Percentiles rank a stretch among this genome's conserved stretches.
Evolutionary conservation across 2,797 vertebrate species (phyloP).

Genomic region (Anguilla pacifica): DNA sequence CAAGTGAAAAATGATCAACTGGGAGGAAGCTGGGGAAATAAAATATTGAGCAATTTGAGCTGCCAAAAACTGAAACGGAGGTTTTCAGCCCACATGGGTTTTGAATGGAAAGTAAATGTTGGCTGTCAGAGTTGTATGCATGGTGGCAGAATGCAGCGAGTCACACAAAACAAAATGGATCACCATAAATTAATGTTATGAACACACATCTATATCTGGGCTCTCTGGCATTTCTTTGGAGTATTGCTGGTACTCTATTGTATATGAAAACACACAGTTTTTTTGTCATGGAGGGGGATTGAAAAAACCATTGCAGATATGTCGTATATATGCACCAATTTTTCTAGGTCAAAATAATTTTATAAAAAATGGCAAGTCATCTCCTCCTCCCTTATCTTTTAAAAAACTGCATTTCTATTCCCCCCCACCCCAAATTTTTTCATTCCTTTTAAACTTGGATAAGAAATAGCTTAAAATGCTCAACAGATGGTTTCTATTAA

Average conservation of each 20-base stretch:
- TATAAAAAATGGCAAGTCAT: no score
- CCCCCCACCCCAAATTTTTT: no score
- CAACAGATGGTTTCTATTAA: no score
- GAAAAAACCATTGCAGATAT: background rate
- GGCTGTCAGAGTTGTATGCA: background rate
- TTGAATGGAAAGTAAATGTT: background rate
- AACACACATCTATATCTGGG: background rate
- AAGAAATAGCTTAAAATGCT: no score
- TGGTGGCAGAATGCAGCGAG: background rate
- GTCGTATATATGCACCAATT: background rate
- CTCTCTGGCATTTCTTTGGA: background rate
- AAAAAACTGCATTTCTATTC: no score
- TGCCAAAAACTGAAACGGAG: background rate
- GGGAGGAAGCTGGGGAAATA: background rate
- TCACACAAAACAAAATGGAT: background rate
- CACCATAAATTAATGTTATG: background rate
- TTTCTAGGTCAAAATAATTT: no score
- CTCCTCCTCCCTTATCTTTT: no score
- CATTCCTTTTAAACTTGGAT: no score
- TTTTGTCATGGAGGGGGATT: background rate
- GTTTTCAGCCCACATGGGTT: background rate
- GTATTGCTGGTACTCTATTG: background rate
- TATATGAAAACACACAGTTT: background rate
- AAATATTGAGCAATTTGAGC: background rate
- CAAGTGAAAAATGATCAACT: background rate